phyloP scores from a whole-genome alignment of 2,113 vertebrate genomes.

The Cyphomyrus discorhynchus region DNA sequence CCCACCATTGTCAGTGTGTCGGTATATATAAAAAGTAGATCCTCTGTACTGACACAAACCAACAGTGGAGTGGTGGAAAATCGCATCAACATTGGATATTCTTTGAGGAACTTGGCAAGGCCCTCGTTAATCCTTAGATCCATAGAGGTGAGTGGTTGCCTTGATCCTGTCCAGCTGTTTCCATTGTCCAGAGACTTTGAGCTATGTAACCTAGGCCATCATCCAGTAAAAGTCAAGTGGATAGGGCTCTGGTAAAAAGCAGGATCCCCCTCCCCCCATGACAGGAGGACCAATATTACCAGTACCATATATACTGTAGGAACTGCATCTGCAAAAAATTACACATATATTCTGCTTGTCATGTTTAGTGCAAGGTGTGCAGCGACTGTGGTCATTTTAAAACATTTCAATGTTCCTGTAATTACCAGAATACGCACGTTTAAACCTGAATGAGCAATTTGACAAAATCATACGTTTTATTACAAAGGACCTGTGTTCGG shows the following conservation, averaged over 20 bases:
- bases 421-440: not conserved
- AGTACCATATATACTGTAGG: not conserved
- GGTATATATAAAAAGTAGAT: not conserved
- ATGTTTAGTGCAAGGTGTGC: not conserved
- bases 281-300: not conserved
- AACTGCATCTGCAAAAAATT: not conserved
- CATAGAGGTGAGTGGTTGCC: not conserved
- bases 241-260: not conserved
- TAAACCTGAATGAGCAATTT: not conserved
- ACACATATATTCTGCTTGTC: not conserved
- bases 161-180: not conserved
- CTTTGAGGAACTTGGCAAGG: slow-evolving; percentile 3
- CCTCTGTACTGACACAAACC: not conserved
- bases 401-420: not conserved
- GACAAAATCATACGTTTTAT: not conserved
- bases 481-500: not conserved
- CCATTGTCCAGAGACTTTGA: not conserved
- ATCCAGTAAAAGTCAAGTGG: not conserved
- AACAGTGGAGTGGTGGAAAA: not conserved
- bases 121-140: not conserved
- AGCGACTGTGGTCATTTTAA: not conserved
- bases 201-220: not conserved
- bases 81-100: not conserved
- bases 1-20: not conserved
- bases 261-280: not conserved